These are phyloP conservation scores for Crematogaster levior DNA, from an alignment of 2,888 invertebrate genomes.

Conservation along the genomic window DNA sequence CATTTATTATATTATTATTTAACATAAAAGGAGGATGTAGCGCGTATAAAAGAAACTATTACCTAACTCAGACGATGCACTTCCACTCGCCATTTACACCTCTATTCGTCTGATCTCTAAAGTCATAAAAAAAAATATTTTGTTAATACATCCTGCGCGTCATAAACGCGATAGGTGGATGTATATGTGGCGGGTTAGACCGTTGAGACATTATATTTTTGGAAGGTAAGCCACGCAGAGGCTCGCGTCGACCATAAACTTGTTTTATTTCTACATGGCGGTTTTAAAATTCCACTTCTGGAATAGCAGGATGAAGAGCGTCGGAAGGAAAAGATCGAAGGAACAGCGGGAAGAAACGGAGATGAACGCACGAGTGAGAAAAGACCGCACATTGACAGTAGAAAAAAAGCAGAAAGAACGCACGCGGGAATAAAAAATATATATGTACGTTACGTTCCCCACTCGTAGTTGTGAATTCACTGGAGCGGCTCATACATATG, in stretches of 20 bases:
- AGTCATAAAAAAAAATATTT: conserved; percentile 59
- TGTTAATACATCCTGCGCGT: conserved; percentile 62
- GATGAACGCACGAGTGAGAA: conserved; percentile 50
- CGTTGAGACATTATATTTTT: conserved; percentile 75
- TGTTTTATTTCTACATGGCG: conserved; percentile 80
- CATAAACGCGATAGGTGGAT: conserved; percentile 57
- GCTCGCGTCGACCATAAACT: conserved; percentile 78
- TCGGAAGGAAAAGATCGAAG: conserved; percentile 54
- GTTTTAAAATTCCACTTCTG: conserved; percentile 80
- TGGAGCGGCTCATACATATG: conserved; percentile 79
- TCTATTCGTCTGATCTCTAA: conserved; percentile 35
- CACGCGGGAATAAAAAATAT: conserved; percentile 60
- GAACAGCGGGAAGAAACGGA: conserved; percentile 57
- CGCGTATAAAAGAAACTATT: conserved; percentile 5
- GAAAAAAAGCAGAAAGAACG: conserved; percentile 46
- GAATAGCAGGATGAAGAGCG: conserved; percentile 69
- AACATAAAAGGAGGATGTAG: conserved; percentile 43
- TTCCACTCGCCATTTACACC: conserved; percentile 40
- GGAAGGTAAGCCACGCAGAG: conserved; percentile 64
- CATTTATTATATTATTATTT: too few relatives aligned
- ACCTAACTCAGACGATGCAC: conserved; percentile 26
- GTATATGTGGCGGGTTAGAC: conserved; percentile 58
- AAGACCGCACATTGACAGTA: conserved; percentile 46
- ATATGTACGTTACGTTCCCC: conserved; percentile 58
- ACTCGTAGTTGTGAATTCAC: conserved; percentile 77